Percentiles rank a stretch among this genome's conserved stretches.
phyloP scores from a whole-genome alignment of 2,113 vertebrate species.

The Amia ocellicauda region DNA sequence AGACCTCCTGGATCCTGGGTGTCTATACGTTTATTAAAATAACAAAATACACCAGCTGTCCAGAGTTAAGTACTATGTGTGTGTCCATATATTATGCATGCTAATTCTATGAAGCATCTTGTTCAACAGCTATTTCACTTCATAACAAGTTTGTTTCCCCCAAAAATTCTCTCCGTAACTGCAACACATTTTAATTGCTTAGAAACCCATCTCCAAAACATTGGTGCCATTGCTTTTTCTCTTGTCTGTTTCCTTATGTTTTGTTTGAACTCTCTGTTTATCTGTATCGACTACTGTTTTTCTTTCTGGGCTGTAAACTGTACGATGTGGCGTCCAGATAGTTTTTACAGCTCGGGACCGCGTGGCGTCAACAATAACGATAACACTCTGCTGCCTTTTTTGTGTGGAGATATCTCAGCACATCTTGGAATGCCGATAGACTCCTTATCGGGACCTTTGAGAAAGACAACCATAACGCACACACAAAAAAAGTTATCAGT shows the following conservation, averaged over 20 bases:
- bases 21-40: too few relatives aligned
- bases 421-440: slow-evolving; percentile 43
- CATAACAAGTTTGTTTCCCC: too few relatives aligned
- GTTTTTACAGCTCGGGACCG: slow-evolving; percentile 68
- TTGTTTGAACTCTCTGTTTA: slow-evolving; percentile 59
- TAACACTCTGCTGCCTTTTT: slow-evolving; percentile 46
- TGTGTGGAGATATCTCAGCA: slow-evolving; percentile 54
- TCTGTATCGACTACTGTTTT: slow-evolving; percentile 49
- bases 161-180: too few relatives aligned
- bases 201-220: too few relatives aligned
- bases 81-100: too few relatives aligned
- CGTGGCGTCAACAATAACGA: slow-evolving; percentile 66
- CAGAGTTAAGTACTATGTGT: too few relatives aligned
- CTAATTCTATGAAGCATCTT: too few relatives aligned
- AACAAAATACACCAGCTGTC: too few relatives aligned
- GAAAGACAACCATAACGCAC: slow-evolving; percentile 18
- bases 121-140: too few relatives aligned
- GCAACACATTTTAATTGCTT: too few relatives aligned
- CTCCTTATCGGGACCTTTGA: slow-evolving; percentile 18
- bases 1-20: too few relatives aligned
- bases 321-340: slow-evolving; percentile 60
- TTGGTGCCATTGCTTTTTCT: slow-evolving; percentile 61
- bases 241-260: too few relatives aligned
- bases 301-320: slow-evolving; percentile 40
- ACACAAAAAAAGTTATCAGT: not conserved